These are phyloP conservation scores for Aphis craccivora DNA, from an alignment of 1,140 invertebrate genomes.

Conservation along the genomic window DNA sequence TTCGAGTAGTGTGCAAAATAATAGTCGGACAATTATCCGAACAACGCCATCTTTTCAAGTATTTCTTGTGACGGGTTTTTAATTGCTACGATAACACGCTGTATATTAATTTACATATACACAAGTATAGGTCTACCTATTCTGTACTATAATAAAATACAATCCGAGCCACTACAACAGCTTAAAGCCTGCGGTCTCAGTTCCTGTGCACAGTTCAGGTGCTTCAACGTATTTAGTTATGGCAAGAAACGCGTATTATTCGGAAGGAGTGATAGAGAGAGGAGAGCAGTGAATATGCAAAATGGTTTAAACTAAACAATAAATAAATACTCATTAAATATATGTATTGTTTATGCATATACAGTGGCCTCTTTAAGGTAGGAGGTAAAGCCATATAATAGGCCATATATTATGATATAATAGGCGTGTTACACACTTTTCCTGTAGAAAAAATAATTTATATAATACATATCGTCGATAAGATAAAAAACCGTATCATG, in stretches of 20 bases:
- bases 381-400: background rate
- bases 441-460: background rate
- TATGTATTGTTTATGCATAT: background rate
- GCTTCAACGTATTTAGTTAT: background rate
- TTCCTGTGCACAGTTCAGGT: background rate
- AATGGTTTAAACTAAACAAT: background rate
- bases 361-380: background rate
- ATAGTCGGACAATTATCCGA: slow-evolving; percentile 11
- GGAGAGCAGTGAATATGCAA: background rate
- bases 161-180: background rate
- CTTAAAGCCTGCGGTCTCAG: background rate
- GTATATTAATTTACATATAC: background rate
- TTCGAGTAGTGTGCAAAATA: slow-evolving; percentile 24
- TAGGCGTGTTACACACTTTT: background rate
- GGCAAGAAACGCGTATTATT: background rate
- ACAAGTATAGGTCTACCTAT: background rate
- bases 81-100: slow-evolving; percentile 31
- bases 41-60: background rate
- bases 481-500: too few relatives aligned
- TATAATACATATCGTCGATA: too few relatives aligned
- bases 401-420: too few relatives aligned
- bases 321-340: background rate
- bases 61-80: slow-evolving; percentile 17
- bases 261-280: background rate
- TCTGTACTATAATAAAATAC: background rate